These are phyloP conservation scores for Entelurus aequoreus DNA, from an alignment of 2,113 vertebrate genomes.

Conservation along the genomic window DNA sequence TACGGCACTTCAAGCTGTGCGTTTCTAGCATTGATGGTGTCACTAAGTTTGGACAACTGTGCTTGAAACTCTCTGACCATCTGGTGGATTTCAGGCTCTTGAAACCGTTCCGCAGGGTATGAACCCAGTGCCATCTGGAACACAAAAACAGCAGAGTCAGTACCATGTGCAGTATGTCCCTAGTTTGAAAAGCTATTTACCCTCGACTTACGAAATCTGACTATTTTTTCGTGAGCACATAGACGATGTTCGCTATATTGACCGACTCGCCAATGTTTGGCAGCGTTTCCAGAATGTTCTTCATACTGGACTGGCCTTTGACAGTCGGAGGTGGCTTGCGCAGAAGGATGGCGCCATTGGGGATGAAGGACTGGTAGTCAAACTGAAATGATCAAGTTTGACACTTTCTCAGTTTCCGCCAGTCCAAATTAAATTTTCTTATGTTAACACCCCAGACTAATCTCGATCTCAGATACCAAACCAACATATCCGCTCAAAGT, in stretches of 20 bases:
- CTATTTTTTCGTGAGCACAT: constrained; percentile 11
- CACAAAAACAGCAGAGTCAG: background rate
- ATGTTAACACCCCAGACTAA: no score
- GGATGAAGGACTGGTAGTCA: constrained; percentile 44
- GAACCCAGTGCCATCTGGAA: constrained; percentile 44
- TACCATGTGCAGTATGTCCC: background rate
- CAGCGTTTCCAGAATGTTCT: constrained; percentile 40
- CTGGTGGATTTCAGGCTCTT: constrained; percentile 23
- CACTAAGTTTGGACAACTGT: constrained; percentile 33
- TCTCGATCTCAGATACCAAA: no score
- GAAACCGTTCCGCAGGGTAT: constrained; percentile 43
- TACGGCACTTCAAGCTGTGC: constrained; percentile 32
- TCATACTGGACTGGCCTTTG: constrained; percentile 47
- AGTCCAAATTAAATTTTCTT: no score
- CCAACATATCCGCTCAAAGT: no score
- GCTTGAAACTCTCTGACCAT: constrained; percentile 43
- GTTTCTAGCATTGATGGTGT: constrained; percentile 42
- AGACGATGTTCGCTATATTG: fast-evolving
- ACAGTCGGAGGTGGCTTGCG: constrained; percentile 39
- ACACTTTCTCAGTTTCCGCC: background rate
- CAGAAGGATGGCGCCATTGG: constrained; percentile 41
- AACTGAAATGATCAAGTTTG: constrained; percentile 35
- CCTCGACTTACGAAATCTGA: constrained; percentile 18
- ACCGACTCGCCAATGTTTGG: constrained; percentile 30
- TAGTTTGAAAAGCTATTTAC: background rate